Evolutionary conservation across 2,113 vertebrate species (phyloP), one percentile per base, ranked within the genome.

Genomic region (Pipa parva): DNA sequence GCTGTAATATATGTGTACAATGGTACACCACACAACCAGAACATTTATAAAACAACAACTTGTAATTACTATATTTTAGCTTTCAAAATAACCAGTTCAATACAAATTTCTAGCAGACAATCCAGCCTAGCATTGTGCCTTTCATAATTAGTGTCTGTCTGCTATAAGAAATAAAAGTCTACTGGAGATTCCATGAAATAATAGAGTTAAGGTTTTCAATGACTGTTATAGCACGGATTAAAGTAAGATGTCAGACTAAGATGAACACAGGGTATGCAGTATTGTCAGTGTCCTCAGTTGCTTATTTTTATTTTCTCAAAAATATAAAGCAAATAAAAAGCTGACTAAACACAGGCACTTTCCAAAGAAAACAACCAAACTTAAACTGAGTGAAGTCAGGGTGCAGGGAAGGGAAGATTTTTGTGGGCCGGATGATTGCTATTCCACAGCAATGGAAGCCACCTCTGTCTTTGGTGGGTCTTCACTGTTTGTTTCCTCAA

Each of bases 321-420:
- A 79, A 73, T 81, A 81, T 83, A 86, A 84, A 79, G 84, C 83
- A 82, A 88, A 83, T 85, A 80, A 82, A 87, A 87, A 78, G 86
- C 18, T 83, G 85, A 91, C 88, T 83, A 87, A 88, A 87, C 89
- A 92, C 91, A 95, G 93, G 93, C 91, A 93, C 92, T 95, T 94
- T 90, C 89, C 88, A 92, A 91, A 92, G 87, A 89, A 79, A 80
- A 81, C 83, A 84, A 88, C 75, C 61, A 63, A 84, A 85, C 81
- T 65, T 80, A 84, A 25, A 21, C 18, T 20, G 46, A 29, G 18
- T 60, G 57, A 59, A 59, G 55, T 59, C n/a, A 18, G 66, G 66
- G 31, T 15, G 31, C 18, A 24, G 56, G 45, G 54, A 24, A 58
- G 55, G 22, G n/a, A n/a, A n/a, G n/a, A n/a, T n/a, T 15, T 18